Conservation (phyloP, 2,113 vertebrate species). For the Rhinoptilus africanus region DNA sequence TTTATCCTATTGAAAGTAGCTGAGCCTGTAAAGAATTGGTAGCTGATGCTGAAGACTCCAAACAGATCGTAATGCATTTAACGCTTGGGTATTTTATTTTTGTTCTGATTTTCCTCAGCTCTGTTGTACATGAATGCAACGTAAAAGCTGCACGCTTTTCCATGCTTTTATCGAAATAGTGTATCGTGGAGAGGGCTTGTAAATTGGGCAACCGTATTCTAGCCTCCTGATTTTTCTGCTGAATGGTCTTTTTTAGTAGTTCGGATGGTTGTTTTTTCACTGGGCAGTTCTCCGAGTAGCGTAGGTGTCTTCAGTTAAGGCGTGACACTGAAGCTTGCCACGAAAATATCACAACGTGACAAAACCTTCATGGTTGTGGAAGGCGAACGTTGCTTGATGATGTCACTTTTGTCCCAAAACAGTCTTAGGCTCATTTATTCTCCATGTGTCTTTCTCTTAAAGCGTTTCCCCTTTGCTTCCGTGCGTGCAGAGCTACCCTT, state of each 20-base stretch:
- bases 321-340: neutral
- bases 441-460: neutral
- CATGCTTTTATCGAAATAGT: rapidly evolving
- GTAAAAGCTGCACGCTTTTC: neutral
- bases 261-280: neutral
- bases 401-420: neutral
- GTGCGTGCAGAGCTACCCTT: neutral
- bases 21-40: neutral
- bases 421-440: neutral
- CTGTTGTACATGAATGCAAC: neutral
- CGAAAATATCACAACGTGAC: neutral
- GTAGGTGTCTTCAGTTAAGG: neutral
- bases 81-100: neutral
- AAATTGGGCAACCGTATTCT: neutral
- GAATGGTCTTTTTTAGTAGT: neutral
- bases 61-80: neutral
- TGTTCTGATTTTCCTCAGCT: neutral
- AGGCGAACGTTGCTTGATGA: neutral
- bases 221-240: neutral
- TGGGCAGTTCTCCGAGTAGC: neutral
- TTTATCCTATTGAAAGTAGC: conserved; percentile 31
- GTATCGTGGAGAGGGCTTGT: neutral
- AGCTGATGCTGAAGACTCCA: conserved; percentile 3
- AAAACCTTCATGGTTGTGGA: neutral
- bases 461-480: neutral